A percentile compares a stretch with the other conserved stretches of the same genome.
Evolutionary conservation across 2,113 vertebrate species (phyloP).

Genomic region (Tursiops truncatus): DNA sequence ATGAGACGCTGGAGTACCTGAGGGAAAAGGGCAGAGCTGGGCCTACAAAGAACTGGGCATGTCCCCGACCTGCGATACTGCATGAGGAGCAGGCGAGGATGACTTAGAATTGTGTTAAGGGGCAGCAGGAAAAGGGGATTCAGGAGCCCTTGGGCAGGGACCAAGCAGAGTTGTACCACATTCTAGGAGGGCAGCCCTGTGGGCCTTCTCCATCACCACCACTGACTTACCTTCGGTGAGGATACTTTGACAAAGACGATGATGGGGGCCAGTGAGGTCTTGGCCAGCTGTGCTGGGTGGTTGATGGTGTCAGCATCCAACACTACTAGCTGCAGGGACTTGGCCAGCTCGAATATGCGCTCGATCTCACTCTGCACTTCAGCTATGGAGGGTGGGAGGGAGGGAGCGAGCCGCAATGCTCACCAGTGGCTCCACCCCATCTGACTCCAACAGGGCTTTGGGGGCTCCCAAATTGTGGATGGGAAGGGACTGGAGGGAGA

Average conservation of each 20-base stretch:
- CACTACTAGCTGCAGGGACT: constrained; percentile 95
- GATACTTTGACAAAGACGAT: constrained; percentile 98
- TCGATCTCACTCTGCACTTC: constrained; percentile 98
- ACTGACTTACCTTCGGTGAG: constrained; percentile 91
- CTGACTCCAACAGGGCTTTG: neutral
- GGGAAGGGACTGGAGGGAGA: neutral
- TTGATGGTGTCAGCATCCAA: constrained; percentile 98
- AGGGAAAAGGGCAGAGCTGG: neutral
- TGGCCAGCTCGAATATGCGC: constrained; percentile 97
- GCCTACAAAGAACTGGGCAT: neutral
- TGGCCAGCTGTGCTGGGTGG: constrained; percentile 95
- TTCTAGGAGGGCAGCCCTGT: neutral
- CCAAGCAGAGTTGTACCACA: neutral
- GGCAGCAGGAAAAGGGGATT: neutral
- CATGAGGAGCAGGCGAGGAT: neutral
- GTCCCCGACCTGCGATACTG: neutral
- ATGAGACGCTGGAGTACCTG: constrained; percentile 96
- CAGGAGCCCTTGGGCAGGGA: neutral
- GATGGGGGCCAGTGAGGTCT: constrained; percentile 97
- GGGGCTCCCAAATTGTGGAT: neutral
- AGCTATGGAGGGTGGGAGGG: constrained; percentile 80
- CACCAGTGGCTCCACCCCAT: neutral
- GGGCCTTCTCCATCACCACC: accelerated
- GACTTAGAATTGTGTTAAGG: neutral
- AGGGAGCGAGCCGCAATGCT: neutral